These are phyloP conservation scores for Drosophila meridiana DNA, from an alignment of 2,888 invertebrate species.

Conservation along the genomic window DNA sequence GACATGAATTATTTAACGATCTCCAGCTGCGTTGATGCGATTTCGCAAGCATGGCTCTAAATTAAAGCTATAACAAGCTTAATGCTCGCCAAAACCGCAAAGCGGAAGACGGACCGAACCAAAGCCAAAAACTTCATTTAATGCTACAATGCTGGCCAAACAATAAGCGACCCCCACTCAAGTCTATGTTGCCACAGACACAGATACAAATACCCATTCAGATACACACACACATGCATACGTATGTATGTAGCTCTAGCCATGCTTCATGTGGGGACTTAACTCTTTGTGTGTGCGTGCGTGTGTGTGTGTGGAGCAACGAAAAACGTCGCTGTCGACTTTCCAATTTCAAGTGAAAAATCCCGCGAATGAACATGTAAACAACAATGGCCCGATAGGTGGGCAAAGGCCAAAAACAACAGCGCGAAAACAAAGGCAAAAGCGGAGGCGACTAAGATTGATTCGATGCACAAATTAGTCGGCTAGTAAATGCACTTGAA, in stretches of 20 bases:
- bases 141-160: conserved; percentile 68
- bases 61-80: conserved; percentile 79
- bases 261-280: conserved; percentile 65
- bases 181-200: neutral
- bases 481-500: conserved; percentile 28
- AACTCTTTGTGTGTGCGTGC: conserved; percentile 65
- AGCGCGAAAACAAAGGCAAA: conserved; percentile 39
- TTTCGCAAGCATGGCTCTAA: conserved; percentile 70
- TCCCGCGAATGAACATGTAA: conserved; percentile 80
- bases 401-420: conserved; percentile 49
- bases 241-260: neutral
- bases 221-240: conserved; percentile 7
- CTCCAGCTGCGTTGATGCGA: conserved; percentile 80
- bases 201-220: neutral
- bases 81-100: conserved; percentile 69
- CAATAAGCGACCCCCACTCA: conserved; percentile 47
- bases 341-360: conserved; percentile 81
- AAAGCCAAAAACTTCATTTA: conserved; percentile 70
- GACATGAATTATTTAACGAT: conserved; percentile 82
- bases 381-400: conserved; percentile 69
- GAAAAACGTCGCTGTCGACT: conserved; percentile 66
- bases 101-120: conserved; percentile 14
- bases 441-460: conserved; percentile 43
- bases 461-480: neutral
- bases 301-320: conserved; percentile 29